Base-by-base conservation (phyloP, 2,797 vertebrate species). In the Takifugu ocellatus region DNA sequence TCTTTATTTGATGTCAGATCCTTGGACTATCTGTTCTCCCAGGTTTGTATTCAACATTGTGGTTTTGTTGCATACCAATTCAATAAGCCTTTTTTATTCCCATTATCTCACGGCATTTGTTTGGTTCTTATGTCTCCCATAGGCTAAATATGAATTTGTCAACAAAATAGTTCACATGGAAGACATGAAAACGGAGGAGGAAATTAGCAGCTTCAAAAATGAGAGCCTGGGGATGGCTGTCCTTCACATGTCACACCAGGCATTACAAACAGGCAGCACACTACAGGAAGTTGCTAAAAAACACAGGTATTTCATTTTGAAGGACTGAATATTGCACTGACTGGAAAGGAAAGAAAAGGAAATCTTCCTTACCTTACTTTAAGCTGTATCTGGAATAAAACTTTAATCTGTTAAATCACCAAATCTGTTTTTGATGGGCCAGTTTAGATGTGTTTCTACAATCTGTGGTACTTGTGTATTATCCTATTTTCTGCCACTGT, bases 191-290 rank as follows among this genome's bases (percentile, higher is more conserved):
- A 87, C 72, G 0, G 92, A 94, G 1, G 89, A 89, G 12, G 94
- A 95, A 43, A 64, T 89, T 1, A 91, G 88, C 70, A 81, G 79
- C 55, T 95, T 96, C 69, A 94, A 96, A 86, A 96, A 95, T 0
- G 96, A 98, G 63, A 94, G 95, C 54, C 62, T 98, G 73, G 96
- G 96, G 10, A 94, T 98, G 95, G 95, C 96, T 0, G 93, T 97
- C 6, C 92, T 98, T 5, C 94, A 97, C 47, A 92, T 98, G 1
- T 94, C 92, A 1, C 92, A 97, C 60, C 82, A 91, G 0, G 91
- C 96, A 5, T 51, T 96, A 25, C 67, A 67, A 9, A 90, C 63
- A 0, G 79, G 80, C 0, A 17, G 88, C 15, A 91, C 91, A 24
- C 80, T 98, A 33, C 89, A 94, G 70, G 92, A 94, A 1, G 92